These are phyloP conservation scores for Sphaeramia orbicularis DNA, from an alignment of 2,797 vertebrate genomes.

Conservation along the genomic window DNA sequence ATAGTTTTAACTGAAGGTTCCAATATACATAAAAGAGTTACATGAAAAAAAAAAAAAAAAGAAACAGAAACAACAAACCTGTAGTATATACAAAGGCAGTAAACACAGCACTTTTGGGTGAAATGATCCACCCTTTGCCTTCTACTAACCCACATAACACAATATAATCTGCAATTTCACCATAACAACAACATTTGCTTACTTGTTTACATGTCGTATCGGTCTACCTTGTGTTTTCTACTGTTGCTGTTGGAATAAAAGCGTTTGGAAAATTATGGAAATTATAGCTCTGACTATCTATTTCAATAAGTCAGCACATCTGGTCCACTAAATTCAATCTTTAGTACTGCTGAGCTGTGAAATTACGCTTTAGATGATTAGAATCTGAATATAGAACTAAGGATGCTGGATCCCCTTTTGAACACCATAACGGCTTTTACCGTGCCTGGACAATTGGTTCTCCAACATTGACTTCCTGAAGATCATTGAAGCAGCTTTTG, in stretches of 20 bases:
- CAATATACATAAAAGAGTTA: too few species aligned
- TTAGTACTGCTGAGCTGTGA: conserved; percentile 78
- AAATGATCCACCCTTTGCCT: conserved; percentile 7
- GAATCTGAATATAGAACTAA: conserved; percentile 53
- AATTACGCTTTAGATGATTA: conserved; percentile 71
- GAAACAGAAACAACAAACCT: conserved; percentile 21
- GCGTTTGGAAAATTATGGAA: conserved; percentile 16
- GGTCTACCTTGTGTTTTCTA: neutral
- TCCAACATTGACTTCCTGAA: conserved; percentile 24
- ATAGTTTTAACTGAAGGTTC: too few species aligned
- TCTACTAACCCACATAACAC: neutral
- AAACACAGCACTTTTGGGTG: too few species aligned
- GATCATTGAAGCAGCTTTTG: conserved; percentile 36
- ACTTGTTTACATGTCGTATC: conserved; percentile 1
- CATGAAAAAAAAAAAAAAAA: too few species aligned
- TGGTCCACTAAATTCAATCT: conserved; percentile 68
- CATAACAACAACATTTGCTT: too few species aligned
- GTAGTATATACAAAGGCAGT: too few species aligned
- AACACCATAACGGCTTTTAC: neutral
- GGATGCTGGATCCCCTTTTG: conserved; percentile 20
- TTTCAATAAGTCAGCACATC: conserved; percentile 68
- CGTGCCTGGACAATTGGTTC: neutral
- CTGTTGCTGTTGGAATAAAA: conserved; percentile 14
- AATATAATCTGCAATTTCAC: neutral
- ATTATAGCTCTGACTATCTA: conserved; percentile 25